phyloP scores from a whole-genome alignment of 2,888 invertebrate genomes.

The Drosophila borealis region DNA sequence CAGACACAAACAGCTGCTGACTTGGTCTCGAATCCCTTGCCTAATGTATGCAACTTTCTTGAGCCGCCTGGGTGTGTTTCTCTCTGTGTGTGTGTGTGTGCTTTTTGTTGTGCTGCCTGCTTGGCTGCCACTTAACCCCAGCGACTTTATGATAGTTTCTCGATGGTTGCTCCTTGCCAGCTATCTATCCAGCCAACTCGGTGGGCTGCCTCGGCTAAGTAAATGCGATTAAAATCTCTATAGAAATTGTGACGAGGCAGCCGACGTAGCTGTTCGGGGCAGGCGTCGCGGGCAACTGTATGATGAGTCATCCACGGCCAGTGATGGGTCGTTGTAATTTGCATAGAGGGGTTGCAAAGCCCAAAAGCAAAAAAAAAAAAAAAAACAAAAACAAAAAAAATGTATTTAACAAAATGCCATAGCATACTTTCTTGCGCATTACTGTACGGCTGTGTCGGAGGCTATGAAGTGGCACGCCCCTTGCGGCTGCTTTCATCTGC shows the following conservation, averaged over 20 bases:
- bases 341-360: constrained; percentile 54
- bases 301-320: constrained; percentile 53
- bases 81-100: constrained; percentile 1
- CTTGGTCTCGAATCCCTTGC: constrained; percentile 7
- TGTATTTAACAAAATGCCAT: constrained; percentile 58
- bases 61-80: background rate
- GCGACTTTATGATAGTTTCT: constrained; percentile 57
- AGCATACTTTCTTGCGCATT: constrained; percentile 72
- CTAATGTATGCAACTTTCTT: constrained; percentile 23
- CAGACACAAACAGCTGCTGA: constrained; percentile 47
- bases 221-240: constrained; percentile 67
- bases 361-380: constrained; percentile 1
- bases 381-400: background rate
- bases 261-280: constrained; percentile 7
- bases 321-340: constrained; percentile 25
- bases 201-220: constrained; percentile 6
- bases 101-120: constrained; percentile 19
- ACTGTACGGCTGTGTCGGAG: constrained; percentile 15
- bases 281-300: constrained; percentile 13
- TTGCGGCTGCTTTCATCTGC: constrained; percentile 50
- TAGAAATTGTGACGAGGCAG: constrained; percentile 45
- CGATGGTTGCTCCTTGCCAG: constrained; percentile 42
- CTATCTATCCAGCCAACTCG: constrained; percentile 5
- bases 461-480: constrained; percentile 3
- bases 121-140: constrained; percentile 63